These are phyloP conservation scores for Brachynemurus nebulosus DNA, from an alignment of 2,888 invertebrate species.

Conservation along the genomic window DNA sequence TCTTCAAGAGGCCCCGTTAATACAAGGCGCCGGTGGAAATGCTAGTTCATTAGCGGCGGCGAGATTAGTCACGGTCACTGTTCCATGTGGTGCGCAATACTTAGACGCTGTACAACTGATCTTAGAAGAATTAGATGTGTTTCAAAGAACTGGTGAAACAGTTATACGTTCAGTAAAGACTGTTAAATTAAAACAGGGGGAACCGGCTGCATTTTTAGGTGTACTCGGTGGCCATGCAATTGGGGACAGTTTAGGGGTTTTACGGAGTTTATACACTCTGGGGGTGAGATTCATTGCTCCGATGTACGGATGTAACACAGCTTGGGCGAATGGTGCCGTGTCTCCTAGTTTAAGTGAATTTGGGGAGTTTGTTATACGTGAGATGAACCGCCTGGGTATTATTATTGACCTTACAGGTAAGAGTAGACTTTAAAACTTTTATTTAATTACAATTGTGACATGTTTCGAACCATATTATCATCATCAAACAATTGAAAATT, in stretches of 20 bases:
- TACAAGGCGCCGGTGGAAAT: constrained; percentile 32
- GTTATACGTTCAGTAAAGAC: constrained; percentile 39
- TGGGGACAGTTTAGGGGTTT: constrained; percentile 48
- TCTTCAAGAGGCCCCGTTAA: constrained; percentile 38
- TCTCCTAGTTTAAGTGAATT: constrained; percentile 12
- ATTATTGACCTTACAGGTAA: constrained; percentile 36
- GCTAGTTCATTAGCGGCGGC: constrained; percentile 39
- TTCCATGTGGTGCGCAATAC: constrained; percentile 47
- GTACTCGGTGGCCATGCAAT: constrained; percentile 54
- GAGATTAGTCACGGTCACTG: constrained; percentile 30
- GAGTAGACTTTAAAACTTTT: too few species aligned
- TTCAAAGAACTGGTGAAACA: constrained; percentile 39
- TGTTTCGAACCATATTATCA: too few species aligned
- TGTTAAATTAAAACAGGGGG: constrained; percentile 42
- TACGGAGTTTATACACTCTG: constrained; percentile 48
- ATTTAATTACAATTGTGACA: too few species aligned
- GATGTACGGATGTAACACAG: constrained; percentile 53
- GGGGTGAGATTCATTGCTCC: constrained; percentile 52
- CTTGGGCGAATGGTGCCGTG: constrained; percentile 43
- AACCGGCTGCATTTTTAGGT: constrained; percentile 47
- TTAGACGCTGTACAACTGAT: constrained; percentile 51
- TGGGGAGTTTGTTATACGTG: constrained; percentile 35
- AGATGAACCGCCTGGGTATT: constrained; percentile 58
- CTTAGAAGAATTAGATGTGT: constrained; percentile 51
- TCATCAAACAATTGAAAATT: too few species aligned